A percentile compares a stretch with the other conserved stretches of the same genome.
Evolutionary conservation across 1,140 invertebrate genomes (phyloP).

Genomic region (Acyrthosiphon pisum): DNA sequence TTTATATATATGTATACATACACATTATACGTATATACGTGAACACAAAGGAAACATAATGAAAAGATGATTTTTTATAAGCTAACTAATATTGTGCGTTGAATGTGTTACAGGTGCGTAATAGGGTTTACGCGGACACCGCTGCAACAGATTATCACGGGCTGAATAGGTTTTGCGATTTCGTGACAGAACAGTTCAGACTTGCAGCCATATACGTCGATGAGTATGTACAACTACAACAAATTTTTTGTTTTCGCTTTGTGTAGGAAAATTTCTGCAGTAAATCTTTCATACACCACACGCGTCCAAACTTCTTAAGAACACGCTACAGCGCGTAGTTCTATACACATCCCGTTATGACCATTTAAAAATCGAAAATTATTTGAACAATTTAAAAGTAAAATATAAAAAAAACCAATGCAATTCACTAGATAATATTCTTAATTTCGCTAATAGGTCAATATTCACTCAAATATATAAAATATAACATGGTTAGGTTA

Average conservation of each 20-base stretch:
- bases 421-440: background rate
- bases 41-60: too few species aligned
- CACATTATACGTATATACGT: too few species aligned
- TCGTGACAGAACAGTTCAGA: background rate
- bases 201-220: background rate
- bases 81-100: background rate
- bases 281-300: too few species aligned
- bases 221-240: background rate
- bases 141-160: background rate
- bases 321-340: background rate
- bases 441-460: background rate
- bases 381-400: background rate
- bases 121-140: background rate
- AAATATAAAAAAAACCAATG: background rate
- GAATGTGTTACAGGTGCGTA: background rate
- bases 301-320: background rate
- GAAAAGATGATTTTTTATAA: too few species aligned
- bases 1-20: too few species aligned
- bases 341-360: background rate
- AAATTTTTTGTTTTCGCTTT: background rate
- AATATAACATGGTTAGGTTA: background rate
- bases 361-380: background rate
- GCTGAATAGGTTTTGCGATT: background rate
- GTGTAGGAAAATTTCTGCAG: too few species aligned
- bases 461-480: background rate